phyloP scores from a whole-genome alignment of 2,113 vertebrate genomes.

The Equus quagga region DNA sequence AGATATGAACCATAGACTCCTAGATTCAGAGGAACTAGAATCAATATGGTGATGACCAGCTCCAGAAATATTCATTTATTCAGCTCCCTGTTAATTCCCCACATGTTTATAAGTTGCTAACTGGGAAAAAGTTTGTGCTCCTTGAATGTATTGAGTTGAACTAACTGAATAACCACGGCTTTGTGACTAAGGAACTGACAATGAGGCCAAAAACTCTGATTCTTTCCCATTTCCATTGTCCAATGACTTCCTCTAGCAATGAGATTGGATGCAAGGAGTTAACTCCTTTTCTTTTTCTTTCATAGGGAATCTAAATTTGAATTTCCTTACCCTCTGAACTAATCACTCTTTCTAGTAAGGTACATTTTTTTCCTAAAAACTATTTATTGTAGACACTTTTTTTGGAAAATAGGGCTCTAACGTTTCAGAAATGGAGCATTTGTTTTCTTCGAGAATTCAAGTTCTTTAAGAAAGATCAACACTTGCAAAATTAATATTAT shows the following conservation, averaged over 20 bases:
- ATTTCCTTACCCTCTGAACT: background rate
- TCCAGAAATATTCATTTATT: constrained; percentile 54
- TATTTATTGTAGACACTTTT: constrained; percentile 10
- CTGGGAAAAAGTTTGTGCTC: background rate
- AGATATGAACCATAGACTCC: constrained; percentile 5
- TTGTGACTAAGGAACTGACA: background rate
- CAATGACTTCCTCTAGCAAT: background rate
- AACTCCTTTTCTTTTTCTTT: background rate
- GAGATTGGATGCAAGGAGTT: background rate
- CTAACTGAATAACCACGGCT: background rate
- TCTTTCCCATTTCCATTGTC: background rate
- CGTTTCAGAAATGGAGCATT: constrained; percentile 50
- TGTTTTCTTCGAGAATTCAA: constrained; percentile 65
- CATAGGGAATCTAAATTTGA: constrained; percentile 3
- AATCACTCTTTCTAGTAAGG: background rate
- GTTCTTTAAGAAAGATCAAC: constrained; percentile 66
- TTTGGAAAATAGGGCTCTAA: constrained; percentile 50
- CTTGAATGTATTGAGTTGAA: background rate
- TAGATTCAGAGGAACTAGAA: background rate
- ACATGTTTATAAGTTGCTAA: background rate
- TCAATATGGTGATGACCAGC: background rate
- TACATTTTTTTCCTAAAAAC: background rate
- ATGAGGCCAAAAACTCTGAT: background rate
- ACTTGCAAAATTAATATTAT: constrained; percentile 73
- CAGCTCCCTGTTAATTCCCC: background rate